Conservation (phyloP, 2,113 vertebrate species). For the Carassius gibelio region DNA sequence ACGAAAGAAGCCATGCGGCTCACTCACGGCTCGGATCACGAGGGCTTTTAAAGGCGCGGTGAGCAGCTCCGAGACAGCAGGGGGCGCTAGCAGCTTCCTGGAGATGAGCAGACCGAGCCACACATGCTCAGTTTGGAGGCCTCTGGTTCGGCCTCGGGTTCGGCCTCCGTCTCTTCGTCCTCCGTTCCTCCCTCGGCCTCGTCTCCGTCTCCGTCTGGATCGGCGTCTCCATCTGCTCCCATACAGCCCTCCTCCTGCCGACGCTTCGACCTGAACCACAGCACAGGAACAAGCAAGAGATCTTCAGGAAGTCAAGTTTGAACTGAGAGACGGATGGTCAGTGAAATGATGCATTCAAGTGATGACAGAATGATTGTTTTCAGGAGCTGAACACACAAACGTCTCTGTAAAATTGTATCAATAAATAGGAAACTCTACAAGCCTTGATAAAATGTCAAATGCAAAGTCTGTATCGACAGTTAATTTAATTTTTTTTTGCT, state of each 20-base stretch:
- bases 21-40: background rate
- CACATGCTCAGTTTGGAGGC: slow-evolving; percentile 83
- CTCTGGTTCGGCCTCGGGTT: slow-evolving; percentile 62
- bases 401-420: no score
- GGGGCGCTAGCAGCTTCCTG: slow-evolving; percentile 85
- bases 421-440: no score
- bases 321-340: no score
- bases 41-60: slow-evolving; percentile 61
- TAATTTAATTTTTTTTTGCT: no score
- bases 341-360: no score
- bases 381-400: no score
- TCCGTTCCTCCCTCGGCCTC: slow-evolving; percentile 64
- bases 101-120: slow-evolving; percentile 88
- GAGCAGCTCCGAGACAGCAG: slow-evolving; percentile 57
- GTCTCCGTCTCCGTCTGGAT: slow-evolving; percentile 62
- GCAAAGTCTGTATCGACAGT: no score
- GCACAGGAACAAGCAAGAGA: background rate
- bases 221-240: slow-evolving; percentile 44
- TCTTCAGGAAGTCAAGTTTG: background rate
- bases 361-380: no score
- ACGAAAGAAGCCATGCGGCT: slow-evolving; percentile 24
- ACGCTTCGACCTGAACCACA: slow-evolving; percentile 81
- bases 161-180: slow-evolving; percentile 58
- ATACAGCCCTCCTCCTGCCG: slow-evolving; percentile 76
- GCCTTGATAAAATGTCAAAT: no score